Evolutionary conservation across 2,113 vertebrate genomes (phyloP).

Genomic region (Cepphus grylle): DNA sequence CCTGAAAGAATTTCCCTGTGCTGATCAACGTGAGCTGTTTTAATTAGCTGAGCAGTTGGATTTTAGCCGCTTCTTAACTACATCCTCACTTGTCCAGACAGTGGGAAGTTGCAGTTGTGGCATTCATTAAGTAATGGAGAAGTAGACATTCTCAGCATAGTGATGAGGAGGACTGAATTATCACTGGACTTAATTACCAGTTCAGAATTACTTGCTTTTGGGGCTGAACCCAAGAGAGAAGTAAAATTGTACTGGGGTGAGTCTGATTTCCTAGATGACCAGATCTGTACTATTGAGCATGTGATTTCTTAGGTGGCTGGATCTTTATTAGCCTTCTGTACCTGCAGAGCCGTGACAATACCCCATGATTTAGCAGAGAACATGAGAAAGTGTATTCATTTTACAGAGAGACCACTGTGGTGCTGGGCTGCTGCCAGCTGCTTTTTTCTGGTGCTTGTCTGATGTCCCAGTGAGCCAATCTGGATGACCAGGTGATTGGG

Average conservation of each 20-base stretch:
- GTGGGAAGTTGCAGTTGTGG: neutral
- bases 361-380: neutral
- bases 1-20: conserved; percentile 23
- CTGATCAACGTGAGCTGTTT: conserved; percentile 23
- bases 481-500: neutral
- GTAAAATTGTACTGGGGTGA: neutral
- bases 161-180: conserved; percentile 13
- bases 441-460: neutral
- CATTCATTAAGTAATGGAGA: neutral
- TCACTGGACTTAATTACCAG: neutral
- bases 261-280: neutral
- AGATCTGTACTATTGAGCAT: neutral
- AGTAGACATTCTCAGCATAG: neutral
- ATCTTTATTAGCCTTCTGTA: neutral
- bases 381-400: neutral
- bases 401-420: neutral
- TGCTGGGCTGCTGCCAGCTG: neutral
- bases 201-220: neutral
- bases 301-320: neutral
- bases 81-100: neutral
- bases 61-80: conserved; percentile 38
- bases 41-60: conserved; percentile 50
- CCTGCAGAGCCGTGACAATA: neutral
- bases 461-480: neutral
- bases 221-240: neutral